These are phyloP conservation scores for Pseudochirops corinnae DNA, from an alignment of 2,797 vertebrate species.

Conservation along the genomic window DNA sequence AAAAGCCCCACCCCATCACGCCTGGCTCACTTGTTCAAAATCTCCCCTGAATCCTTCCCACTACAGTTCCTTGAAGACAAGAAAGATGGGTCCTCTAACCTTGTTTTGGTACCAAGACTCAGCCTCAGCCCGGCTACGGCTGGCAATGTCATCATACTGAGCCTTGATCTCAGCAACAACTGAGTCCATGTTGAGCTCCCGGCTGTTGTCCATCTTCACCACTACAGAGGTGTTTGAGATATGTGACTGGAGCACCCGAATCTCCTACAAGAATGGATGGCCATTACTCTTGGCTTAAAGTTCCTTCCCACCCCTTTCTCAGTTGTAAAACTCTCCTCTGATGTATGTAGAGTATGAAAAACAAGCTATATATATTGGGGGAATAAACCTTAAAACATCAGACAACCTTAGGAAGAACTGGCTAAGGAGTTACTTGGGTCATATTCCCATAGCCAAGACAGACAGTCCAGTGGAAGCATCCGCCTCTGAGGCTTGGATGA, in stretches of 20 bases:
- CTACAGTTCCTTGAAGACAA: neutral
- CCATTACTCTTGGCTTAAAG: neutral
- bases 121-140: slow-evolving; percentile 19
- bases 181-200: slow-evolving; percentile 61
- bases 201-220: slow-evolving; percentile 71
- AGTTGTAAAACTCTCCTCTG: neutral
- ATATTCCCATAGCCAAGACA: neutral
- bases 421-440: neutral
- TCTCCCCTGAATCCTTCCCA: neutral
- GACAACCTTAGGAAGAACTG: slow-evolving; percentile 7
- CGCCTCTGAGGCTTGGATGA: neutral
- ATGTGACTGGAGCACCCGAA: slow-evolving; percentile 56
- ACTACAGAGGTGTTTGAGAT: slow-evolving; percentile 68
- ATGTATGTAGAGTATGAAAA: neutral
- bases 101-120: slow-evolving; percentile 72
- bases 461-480: neutral
- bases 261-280: slow-evolving; percentile 57
- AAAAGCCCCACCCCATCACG: neutral
- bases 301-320: neutral
- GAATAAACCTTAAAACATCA: slow-evolving; percentile 48
- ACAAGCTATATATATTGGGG: neutral
- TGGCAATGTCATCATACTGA: slow-evolving; percentile 58
- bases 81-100: slow-evolving; percentile 3
- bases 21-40: neutral
- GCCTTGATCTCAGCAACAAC: slow-evolving; percentile 71